A percentile compares a stretch with the other conserved stretches of the same genome.
phyloP scores from a whole-genome alignment of 1,140 invertebrate genomes.

The Halictus rubicundus region DNA sequence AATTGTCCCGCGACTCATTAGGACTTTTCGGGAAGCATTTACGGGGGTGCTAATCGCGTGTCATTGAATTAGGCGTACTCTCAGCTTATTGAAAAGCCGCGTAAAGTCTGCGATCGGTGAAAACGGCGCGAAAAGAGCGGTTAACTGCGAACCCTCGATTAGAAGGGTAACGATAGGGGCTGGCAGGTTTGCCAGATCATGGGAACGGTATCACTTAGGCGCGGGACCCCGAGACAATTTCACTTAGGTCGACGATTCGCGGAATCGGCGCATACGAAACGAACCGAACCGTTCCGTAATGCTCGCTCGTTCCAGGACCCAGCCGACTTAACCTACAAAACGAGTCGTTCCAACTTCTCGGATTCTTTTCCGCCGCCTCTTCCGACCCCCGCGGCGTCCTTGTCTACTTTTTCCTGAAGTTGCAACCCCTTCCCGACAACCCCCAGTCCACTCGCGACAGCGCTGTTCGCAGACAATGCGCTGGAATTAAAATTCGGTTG shows the following conservation, averaged over 20 bases:
- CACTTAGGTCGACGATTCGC: constrained; percentile 54
- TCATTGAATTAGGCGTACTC: not conserved
- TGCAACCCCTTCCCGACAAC: not conserved
- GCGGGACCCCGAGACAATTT: constrained; percentile 49
- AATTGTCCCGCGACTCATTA: no score
- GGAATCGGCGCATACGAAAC: constrained; percentile 30
- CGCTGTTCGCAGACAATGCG: not conserved
- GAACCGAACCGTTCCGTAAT: constrained; percentile 40
- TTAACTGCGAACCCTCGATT: not conserved
- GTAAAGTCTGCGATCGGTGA: not conserved
- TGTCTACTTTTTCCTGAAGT: not conserved
- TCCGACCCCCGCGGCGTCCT: not conserved
- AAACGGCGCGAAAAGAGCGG: not conserved
- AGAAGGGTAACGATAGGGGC: constrained; percentile 43
- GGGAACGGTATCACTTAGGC: constrained; percentile 58
- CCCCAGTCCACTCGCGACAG: not conserved
- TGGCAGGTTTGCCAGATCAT: constrained; percentile 57
- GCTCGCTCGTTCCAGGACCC: constrained; percentile 49
- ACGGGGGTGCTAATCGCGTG: no score
- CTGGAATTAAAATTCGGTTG: no score
- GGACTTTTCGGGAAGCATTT: no score
- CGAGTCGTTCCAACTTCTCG: constrained; percentile 48
- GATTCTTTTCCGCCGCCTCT: constrained; percentile 8
- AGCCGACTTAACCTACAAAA: constrained; percentile 51
- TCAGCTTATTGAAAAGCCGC: not conserved